These are phyloP conservation scores for Sipha maydis DNA, from an alignment of 2,888 invertebrate genomes.

Conservation along the genomic window DNA sequence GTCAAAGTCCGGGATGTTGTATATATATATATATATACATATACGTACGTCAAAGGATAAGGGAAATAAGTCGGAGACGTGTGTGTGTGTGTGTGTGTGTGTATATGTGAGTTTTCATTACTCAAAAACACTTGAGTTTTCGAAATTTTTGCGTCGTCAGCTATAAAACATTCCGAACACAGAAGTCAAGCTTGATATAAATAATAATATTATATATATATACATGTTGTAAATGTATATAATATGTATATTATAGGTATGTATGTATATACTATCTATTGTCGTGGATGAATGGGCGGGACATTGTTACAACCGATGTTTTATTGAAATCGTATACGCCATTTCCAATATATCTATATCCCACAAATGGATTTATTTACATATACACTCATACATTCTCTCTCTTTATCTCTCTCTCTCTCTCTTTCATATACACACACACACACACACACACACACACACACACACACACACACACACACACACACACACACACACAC, in stretches of 20 bases:
- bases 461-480: too few relatives aligned
- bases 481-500: too few relatives aligned
- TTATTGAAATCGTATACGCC: conserved; percentile 4
- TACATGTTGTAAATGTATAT: too few relatives aligned
- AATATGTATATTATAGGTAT: too few relatives aligned
- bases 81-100: too few relatives aligned
- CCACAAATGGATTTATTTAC: too few relatives aligned
- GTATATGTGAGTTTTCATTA: not conserved
- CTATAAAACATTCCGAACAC: conserved; percentile 25
- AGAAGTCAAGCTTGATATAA: not conserved
- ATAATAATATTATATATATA: not conserved
- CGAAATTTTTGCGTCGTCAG: conserved; percentile 40
- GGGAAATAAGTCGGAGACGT: too few relatives aligned
- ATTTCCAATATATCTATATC: not conserved
- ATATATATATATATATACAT: not conserved
- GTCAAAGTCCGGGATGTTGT: not conserved
- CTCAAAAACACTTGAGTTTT: conserved; percentile 3
- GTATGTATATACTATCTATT: not conserved
- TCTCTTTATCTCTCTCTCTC: too few relatives aligned
- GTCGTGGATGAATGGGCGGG: not conserved
- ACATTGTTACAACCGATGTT: not conserved
- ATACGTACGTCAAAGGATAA: not conserved
- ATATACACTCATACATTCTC: too few relatives aligned
- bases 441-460: too few relatives aligned
- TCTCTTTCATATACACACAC: too few relatives aligned